Evolutionary conservation across 1,140 invertebrate species (phyloP).

Genomic region (Mizuhopecten yessoensis): DNA sequence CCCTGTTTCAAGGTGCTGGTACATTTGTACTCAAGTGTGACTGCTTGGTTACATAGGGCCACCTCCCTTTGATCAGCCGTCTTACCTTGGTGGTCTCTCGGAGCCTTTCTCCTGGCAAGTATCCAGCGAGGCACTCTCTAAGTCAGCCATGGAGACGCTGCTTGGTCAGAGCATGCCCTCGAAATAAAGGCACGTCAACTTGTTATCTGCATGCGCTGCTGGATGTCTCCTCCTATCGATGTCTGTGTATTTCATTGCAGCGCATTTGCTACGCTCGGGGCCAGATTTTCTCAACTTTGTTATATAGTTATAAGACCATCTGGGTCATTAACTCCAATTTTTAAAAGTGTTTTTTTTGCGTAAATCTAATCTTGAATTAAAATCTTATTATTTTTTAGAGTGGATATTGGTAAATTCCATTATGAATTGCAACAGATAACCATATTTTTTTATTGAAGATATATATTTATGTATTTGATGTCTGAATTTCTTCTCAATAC

Average conservation of each 20-base stretch:
- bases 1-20: not conserved
- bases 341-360: no score
- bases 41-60: constrained; percentile 52
- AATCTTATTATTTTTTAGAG: no score
- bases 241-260: not conserved
- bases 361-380: no score
- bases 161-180: constrained; percentile 58
- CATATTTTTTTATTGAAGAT: no score
- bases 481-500: no score
- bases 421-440: no score
- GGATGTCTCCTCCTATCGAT: not conserved
- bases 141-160: constrained; percentile 61
- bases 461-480: no score
- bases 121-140: constrained; percentile 53
- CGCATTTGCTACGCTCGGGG: not conserved
- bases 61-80: constrained; percentile 58
- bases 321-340: no score
- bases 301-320: no score
- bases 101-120: constrained; percentile 61
- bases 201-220: constrained; percentile 37
- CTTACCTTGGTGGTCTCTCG: constrained; percentile 50
- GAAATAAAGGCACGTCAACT: constrained; percentile 59
- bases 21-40: not conserved
- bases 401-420: no score
- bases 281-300: no score